These are phyloP conservation scores for Cyprinodon diabolis DNA, from an alignment of 2,797 vertebrate species.

Conservation along the genomic window DNA sequence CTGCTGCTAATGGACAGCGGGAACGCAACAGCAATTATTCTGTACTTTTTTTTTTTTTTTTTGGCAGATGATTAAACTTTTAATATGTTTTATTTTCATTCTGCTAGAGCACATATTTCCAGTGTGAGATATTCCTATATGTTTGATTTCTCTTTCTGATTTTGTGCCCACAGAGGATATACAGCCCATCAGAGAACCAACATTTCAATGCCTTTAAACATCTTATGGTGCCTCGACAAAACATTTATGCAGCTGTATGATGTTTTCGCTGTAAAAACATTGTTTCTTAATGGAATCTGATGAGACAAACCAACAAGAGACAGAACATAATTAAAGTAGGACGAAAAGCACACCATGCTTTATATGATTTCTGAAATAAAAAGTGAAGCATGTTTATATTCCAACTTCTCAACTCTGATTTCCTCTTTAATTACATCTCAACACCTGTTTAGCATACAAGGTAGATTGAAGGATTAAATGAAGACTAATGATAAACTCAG, in stretches of 20 bases:
- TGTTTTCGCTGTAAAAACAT: background rate
- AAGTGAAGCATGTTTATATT: background rate
- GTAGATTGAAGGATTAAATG: no score
- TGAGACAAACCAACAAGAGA: background rate
- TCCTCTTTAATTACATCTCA: background rate
- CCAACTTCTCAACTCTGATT: background rate
- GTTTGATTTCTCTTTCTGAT: constrained; percentile 32
- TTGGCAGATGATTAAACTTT: constrained; percentile 33
- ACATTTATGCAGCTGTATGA: background rate
- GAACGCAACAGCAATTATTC: constrained; percentile 50
- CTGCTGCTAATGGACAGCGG: constrained; percentile 39
- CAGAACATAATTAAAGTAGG: background rate
- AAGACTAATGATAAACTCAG: no score
- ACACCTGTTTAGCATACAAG: no score
- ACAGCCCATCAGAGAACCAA: constrained; percentile 41
- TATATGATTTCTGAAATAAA: background rate
- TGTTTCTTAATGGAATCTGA: background rate
- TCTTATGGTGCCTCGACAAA: background rate
- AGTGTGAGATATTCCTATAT: constrained; percentile 22
- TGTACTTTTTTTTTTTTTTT: constrained; percentile 9
- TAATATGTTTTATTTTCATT: constrained; percentile 36
- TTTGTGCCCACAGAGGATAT: constrained; percentile 9
- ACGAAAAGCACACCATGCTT: background rate
- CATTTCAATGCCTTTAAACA: constrained; percentile 11
- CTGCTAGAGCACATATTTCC: constrained; percentile 30